These are phyloP conservation scores for Bombus fervidus DNA, from an alignment of 1,140 invertebrate species.

Conservation along the genomic window DNA sequence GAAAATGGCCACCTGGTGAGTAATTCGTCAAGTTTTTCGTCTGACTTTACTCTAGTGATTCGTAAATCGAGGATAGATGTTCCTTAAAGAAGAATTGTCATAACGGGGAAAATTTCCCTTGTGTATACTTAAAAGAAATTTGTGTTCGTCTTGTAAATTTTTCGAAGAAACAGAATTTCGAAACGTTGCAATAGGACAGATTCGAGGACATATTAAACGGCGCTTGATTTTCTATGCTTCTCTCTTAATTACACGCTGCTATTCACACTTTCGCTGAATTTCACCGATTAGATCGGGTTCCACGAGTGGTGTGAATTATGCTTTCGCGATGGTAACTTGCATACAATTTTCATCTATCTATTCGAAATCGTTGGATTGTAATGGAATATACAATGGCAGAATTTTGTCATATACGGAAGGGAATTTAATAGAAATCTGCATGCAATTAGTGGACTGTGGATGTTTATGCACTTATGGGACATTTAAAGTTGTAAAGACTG, in stretches of 20 bases:
- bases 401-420: background rate
- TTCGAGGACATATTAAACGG: background rate
- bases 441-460: no score
- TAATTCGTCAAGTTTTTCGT: no score
- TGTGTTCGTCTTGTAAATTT: background rate
- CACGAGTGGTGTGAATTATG: background rate
- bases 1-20: no score
- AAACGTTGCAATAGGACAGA: background rate
- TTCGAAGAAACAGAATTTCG: background rate
- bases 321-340: background rate
- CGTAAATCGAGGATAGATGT: no score
- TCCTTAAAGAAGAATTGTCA: background rate
- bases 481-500: no score
- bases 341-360: background rate
- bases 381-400: background rate
- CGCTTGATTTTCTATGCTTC: background rate
- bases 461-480: no score
- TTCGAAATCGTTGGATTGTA: background rate
- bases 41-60: no score
- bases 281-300: slow-evolving; percentile 34
- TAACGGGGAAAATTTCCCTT: background rate
- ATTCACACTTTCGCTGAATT: slow-evolving; percentile 48
- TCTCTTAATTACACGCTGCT: background rate
- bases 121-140: background rate
- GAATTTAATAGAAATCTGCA: no score